These are phyloP conservation scores for Ameiurus melas DNA, from an alignment of 2,113 vertebrate species.

Conservation along the genomic window DNA sequence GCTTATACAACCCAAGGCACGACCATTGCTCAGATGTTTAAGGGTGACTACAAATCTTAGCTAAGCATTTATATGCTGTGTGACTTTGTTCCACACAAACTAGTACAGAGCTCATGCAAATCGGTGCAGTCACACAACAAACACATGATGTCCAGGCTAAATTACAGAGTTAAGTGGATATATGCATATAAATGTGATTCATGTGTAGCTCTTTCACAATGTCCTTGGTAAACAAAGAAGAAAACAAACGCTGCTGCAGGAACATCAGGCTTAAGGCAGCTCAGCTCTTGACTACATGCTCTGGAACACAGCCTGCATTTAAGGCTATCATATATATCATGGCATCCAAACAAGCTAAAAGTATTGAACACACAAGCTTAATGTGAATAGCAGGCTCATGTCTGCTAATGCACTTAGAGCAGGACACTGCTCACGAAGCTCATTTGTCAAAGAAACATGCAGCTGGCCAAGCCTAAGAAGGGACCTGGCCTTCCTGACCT, in stretches of 20 bases:
- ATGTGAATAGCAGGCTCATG: slow-evolving; percentile 60
- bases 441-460: slow-evolving; percentile 64
- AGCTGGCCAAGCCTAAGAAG: slow-evolving; percentile 49
- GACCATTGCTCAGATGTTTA: slow-evolving; percentile 63
- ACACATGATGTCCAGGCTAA: slow-evolving; percentile 26
- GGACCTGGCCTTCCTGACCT: slow-evolving; percentile 48
- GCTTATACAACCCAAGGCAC: slow-evolving; percentile 54
- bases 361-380: slow-evolving; percentile 58
- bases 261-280: slow-evolving; percentile 47
- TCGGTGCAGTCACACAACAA: slow-evolving; percentile 23
- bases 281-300: neutral
- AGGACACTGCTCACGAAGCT: slow-evolving; percentile 57
- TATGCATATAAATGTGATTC: slow-evolving; percentile 45
- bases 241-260: slow-evolving; percentile 57
- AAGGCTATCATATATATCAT: slow-evolving; percentile 28
- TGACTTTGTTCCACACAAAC: neutral
- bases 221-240: slow-evolving; percentile 66
- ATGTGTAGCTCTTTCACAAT: slow-evolving; percentile 68
- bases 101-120: slow-evolving; percentile 57
- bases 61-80: slow-evolving; percentile 21
- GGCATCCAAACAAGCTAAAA: slow-evolving; percentile 57
- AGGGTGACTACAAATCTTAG: slow-evolving; percentile 62
- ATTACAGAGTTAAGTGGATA: slow-evolving; percentile 63
- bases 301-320: slow-evolving; percentile 26
- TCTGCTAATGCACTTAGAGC: slow-evolving; percentile 65